Conservation (phyloP, 2,888 invertebrate genomes). For the Conomelus anceps region DNA sequence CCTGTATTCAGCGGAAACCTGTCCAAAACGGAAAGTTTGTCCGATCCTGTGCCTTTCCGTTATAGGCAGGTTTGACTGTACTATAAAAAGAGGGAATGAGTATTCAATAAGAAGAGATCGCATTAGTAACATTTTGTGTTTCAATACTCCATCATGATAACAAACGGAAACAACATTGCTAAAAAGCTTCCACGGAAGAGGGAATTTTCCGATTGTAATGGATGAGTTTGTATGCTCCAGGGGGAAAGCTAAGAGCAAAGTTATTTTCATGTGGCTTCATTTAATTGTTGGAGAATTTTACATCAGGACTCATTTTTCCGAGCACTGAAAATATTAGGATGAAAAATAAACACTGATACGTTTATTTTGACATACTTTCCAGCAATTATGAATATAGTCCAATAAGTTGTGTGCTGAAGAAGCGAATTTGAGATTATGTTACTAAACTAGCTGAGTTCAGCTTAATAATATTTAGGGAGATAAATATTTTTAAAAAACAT, state of each 20-base stretch:
- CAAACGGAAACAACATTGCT: background rate
- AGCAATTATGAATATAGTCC: background rate
- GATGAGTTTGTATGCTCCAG: background rate
- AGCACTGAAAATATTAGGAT: background rate
- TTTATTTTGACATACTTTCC: background rate
- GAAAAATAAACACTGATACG: too few species aligned
- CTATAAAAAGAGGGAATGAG: too few species aligned
- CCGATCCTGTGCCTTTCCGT: too few species aligned
- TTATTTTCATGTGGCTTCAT: background rate
- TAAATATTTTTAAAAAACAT: too few species aligned
- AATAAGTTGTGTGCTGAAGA: background rate
- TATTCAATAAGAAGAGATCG: too few species aligned
- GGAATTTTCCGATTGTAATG: background rate
- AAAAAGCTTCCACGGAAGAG: background rate
- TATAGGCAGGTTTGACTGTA: too few species aligned
- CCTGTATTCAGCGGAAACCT: too few species aligned
- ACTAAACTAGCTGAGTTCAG: too few species aligned
- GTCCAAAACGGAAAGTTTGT: too few species aligned
- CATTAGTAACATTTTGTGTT: too few species aligned
- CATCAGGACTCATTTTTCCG: background rate
- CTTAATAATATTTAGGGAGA: too few species aligned
- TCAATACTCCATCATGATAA: background rate
- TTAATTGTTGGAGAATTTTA: background rate
- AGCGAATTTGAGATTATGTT: too few species aligned
- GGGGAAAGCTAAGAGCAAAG: background rate